Conservation (phyloP, 2,113 vertebrate species). For the Conger conger region DNA sequence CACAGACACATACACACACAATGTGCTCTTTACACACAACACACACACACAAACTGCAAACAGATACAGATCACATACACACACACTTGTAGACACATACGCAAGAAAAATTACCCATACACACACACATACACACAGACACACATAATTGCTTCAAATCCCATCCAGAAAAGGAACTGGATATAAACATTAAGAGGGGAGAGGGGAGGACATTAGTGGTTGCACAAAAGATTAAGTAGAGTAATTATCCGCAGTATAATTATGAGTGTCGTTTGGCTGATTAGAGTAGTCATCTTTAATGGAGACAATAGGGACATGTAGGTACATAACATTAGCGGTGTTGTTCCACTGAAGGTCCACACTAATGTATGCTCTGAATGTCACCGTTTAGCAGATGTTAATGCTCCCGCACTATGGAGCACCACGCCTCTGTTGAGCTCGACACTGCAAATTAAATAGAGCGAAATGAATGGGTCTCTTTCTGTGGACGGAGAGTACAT, state of each 20-base stretch:
- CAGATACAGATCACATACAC: no score
- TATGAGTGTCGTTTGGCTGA: conserved; percentile 44
- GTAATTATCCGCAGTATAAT: conserved; percentile 48
- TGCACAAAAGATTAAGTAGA: conserved; percentile 52
- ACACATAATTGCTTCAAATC: not conserved
- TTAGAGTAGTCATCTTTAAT: conserved; percentile 29
- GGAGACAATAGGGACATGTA: conserved; percentile 30
- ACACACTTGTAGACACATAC: no score
- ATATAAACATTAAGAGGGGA: conserved; percentile 24
- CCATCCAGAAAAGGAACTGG: not conserved
- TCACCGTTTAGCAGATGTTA: not conserved
- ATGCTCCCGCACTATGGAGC: not conserved
- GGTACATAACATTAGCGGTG: conserved; percentile 50
- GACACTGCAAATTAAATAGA: not conserved
- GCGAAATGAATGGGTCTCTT: not conserved
- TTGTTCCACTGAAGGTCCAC: conserved; percentile 40
- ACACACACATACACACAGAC: not conserved
- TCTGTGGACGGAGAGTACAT: not conserved
- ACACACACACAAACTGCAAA: no score
- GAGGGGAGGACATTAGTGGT: conserved; percentile 38
- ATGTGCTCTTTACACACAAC: no score
- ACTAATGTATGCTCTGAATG: not conserved
- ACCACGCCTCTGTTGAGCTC: not conserved
- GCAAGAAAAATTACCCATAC: no score
- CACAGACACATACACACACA: no score